phyloP scores from a whole-genome alignment of 2,888 invertebrate genomes.

The Macrosiphum euphorbiae region DNA sequence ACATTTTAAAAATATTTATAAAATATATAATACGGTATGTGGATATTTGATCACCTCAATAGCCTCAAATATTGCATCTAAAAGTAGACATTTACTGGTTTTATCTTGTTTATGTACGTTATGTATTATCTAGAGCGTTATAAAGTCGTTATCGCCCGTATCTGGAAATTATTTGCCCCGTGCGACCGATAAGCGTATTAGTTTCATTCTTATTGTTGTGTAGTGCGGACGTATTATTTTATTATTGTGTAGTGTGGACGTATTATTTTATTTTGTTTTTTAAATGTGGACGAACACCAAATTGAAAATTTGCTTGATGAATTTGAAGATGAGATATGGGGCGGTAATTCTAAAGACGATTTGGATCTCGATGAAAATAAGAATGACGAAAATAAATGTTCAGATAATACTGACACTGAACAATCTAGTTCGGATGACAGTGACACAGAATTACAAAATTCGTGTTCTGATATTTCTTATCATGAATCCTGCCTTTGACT shows the following conservation, averaged over 20 bases:
- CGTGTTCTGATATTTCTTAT: constrained; percentile 17
- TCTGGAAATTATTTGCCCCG: constrained; percentile 14
- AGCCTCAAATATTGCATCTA: background rate
- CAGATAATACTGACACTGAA: constrained; percentile 21
- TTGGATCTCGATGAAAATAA: background rate
- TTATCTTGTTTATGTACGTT: too few relatives aligned
- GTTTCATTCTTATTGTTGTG: background rate
- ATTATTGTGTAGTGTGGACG: background rate
- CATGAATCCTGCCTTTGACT: background rate
- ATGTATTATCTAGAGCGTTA: too few relatives aligned
- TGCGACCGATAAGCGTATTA: constrained; percentile 24
- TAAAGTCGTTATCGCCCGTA: background rate
- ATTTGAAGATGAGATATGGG: constrained; percentile 3
- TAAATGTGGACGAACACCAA: background rate
- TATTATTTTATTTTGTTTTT: constrained; percentile 8
- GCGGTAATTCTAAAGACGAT: constrained; percentile 14
- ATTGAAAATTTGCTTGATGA: constrained; percentile 3
- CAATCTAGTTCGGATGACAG: background rate
- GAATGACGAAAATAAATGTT: background rate
- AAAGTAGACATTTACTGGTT: too few relatives aligned
- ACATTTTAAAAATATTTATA: constrained; percentile 20
- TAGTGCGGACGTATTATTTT: constrained; percentile 2
- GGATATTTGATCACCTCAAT: constrained; percentile 16
- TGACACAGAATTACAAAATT: constrained; percentile 19
- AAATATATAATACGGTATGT: background rate